Conservation (phyloP, 2,113 vertebrate genomes). For the Coptodon bakossiorum region DNA sequence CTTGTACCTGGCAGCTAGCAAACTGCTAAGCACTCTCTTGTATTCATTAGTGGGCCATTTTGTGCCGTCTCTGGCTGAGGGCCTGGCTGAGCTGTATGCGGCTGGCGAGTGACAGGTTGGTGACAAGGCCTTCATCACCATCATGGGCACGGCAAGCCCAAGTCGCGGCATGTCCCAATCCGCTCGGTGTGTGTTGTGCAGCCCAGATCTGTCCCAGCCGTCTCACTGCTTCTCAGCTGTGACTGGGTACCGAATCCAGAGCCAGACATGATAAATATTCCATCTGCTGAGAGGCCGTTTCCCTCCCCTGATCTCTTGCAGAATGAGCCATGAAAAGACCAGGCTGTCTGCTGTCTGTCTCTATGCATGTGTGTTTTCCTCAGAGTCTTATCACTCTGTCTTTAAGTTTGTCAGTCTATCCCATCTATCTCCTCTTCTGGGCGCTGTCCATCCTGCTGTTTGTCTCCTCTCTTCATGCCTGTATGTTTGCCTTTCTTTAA, state of each 20-base stretch:
- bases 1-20: neutral
- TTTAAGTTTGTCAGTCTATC: conserved; percentile 22
- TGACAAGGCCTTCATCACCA: conserved; percentile 49
- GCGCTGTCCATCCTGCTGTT: neutral
- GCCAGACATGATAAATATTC: conserved; percentile 60
- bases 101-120: conserved; percentile 24
- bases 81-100: neutral
- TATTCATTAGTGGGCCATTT: conserved; percentile 41
- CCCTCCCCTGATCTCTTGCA: conserved; percentile 36
- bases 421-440: neutral
- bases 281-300: conserved; percentile 52
- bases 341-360: conserved; percentile 26
- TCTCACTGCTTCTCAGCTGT: conserved; percentile 38
- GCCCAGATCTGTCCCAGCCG: conserved; percentile 50
- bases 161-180: neutral
- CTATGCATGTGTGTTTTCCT: neutral
- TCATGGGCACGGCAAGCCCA: neutral
- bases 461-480: neutral
- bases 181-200: neutral
- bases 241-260: conserved; percentile 5
- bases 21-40: conserved; percentile 5
- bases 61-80: neutral
- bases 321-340: conserved; percentile 60
- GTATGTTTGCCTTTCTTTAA: neutral
- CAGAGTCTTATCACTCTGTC: conserved; percentile 13